Evolutionary conservation across 1,140 invertebrate genomes (phyloP).

Genomic region (Lepidotrigona ventralis): DNA sequence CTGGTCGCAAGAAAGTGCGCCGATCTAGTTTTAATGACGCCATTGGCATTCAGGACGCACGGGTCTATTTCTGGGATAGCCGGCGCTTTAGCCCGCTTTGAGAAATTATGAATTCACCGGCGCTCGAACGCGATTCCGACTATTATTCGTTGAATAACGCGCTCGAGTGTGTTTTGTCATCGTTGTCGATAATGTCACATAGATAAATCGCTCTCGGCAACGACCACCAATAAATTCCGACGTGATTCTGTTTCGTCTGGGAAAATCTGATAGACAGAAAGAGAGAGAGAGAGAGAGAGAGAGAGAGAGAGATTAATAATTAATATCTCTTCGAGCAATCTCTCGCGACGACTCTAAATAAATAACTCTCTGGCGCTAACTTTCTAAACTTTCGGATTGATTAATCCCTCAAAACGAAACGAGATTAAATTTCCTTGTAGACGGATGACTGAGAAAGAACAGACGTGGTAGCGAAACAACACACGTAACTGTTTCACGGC

Average conservation of each 20-base stretch:
- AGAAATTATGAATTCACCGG: slow-evolving; percentile 34
- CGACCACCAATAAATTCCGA: neutral
- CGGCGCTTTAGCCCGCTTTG: slow-evolving; percentile 8
- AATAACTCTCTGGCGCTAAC: neutral
- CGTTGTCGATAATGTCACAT: neutral
- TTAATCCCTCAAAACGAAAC: neutral
- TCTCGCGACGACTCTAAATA: neutral
- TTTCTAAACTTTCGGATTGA: neutral
- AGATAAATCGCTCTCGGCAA: too few relatives aligned
- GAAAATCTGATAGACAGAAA: neutral
- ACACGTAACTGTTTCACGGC: slow-evolving; percentile 32
- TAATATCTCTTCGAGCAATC: neutral
- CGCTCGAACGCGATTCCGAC: neutral
- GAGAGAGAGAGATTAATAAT: too few relatives aligned
- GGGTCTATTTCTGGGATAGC: slow-evolving; percentile 26
- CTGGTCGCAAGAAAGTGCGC: slow-evolving; percentile 41
- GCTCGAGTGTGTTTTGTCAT: neutral
- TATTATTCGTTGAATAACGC: neutral
- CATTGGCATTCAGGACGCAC: slow-evolving; percentile 45
- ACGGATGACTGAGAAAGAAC: slow-evolving; percentile 14
- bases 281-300: too few relatives aligned
- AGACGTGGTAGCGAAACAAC: slow-evolving; percentile 10
- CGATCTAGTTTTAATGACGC: slow-evolving; percentile 49
- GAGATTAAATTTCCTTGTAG: slow-evolving; percentile 39
- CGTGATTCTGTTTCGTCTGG: too few relatives aligned